A percentile compares a stretch with the other conserved stretches of the same genome.
These are phyloP conservation scores for Bombus balteatus DNA, from an alignment of 1,140 invertebrate genomes.

Conservation along the genomic window DNA sequence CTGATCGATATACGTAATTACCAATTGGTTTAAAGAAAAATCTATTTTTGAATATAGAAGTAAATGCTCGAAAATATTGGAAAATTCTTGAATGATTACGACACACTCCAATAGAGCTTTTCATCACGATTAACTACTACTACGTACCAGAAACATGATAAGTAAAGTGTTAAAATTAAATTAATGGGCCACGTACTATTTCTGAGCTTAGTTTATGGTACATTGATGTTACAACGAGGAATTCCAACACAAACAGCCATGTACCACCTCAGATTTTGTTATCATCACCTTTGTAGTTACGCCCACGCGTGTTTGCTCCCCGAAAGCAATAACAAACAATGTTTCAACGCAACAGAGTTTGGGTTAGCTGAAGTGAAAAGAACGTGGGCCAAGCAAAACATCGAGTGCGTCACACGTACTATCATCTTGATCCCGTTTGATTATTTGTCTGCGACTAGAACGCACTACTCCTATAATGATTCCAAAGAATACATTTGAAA, in stretches of 20 bases:
- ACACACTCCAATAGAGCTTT: too few species aligned
- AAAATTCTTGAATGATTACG: too few species aligned
- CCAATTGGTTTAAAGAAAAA: too few species aligned
- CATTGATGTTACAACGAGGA: background rate
- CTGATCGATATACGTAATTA: too few species aligned
- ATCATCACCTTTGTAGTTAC: background rate
- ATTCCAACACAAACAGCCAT: background rate
- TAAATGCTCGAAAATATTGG: too few species aligned
- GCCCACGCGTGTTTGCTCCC: background rate
- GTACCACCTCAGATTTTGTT: background rate
- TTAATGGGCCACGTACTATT: background rate
- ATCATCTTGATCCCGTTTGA: too few species aligned
- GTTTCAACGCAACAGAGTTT: background rate
- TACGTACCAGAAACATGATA: background rate
- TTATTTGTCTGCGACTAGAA: too few species aligned
- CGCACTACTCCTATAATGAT: too few species aligned
- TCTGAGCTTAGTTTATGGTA: background rate
- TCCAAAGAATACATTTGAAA: too few species aligned
- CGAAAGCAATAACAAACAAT: constrained; percentile 1
- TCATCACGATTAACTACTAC: too few species aligned
- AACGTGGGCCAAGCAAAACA: background rate
- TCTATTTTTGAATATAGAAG: too few species aligned
- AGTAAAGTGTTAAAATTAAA: background rate
- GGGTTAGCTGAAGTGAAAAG: background rate
- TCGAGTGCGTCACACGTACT: background rate